Evolutionary conservation across 2,113 vertebrate genomes (phyloP), one percentile per base, ranked within the genome.

Genomic region (Prietella phreatophila): DNA sequence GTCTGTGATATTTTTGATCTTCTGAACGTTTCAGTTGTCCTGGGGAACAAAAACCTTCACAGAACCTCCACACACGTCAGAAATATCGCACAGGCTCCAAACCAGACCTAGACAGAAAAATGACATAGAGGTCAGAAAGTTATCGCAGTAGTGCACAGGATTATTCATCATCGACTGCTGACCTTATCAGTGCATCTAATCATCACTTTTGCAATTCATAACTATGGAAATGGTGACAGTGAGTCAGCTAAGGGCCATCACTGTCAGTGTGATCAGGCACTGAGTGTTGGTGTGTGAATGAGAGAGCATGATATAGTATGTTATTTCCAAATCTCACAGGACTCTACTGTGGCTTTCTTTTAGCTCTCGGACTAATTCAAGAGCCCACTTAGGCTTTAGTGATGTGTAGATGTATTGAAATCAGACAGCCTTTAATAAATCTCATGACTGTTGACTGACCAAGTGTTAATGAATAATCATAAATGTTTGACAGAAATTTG

Each of bases 171-270:
- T 53, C 60, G 30, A 50, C 56, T 30, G 42, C 58, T 53, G 19
- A 81, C 78, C 61, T 86, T 65, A 82, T 67, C 85, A 71, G 78
- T 36, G 80, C 50, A 10, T 36, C 20, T 50, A 80, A 39, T 58
- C 20, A 10, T 81, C 22, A n/a, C 33, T 30, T 73, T 56, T 82
- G 30, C 50, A 87, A 36, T 81, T 86, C 61, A 67, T 80, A 80
- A 69, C 8, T 58, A 87, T 30, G 53, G 17, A 60, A 75, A 82
- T 36, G 25, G 36, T 60, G 65, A 50, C 33, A 33, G 53, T 82
- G 79, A 15, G n/a, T 56, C 61, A 86, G 47, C 33, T 5, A 25
- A 58, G 67, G 33, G 63, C 3, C 15, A 0, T 19, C 8, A 55
- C 19, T 36, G 27, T 86, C 79, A 67, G 60, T 27, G 76, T 61